Evolutionary conservation across 1,140 invertebrate genomes (phyloP).

Genomic region (Habropoda laboriosa): DNA sequence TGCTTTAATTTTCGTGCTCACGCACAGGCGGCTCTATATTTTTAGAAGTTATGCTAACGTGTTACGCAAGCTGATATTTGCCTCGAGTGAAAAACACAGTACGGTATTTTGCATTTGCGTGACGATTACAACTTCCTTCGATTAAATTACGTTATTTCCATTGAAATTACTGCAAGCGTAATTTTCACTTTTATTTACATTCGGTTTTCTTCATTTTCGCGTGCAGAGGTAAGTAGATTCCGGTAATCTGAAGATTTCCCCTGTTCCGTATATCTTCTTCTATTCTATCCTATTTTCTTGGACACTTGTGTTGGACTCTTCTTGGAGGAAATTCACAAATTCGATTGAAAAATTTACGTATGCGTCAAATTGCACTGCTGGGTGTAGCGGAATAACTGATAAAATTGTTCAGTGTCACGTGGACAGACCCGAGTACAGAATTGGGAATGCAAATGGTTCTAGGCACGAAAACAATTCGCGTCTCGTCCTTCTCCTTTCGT

Average conservation of each 20-base stretch:
- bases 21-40: neutral
- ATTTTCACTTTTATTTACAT: neutral
- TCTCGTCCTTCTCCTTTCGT: neutral
- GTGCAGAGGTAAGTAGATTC: too few species aligned
- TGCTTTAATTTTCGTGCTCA: neutral
- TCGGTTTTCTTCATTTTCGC: constrained; percentile 30
- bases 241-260: too few species aligned
- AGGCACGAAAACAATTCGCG: constrained; percentile 8
- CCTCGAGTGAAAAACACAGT: neutral
- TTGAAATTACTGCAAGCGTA: neutral
- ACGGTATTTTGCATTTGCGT: neutral
- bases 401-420: constrained; percentile 65
- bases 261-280: too few species aligned
- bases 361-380: constrained; percentile 66
- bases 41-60: constrained; percentile 9
- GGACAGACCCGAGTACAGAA: constrained; percentile 33
- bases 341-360: constrained; percentile 43
- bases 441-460: constrained; percentile 28
- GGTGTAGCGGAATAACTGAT: constrained; percentile 71
- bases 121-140: neutral
- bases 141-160: neutral
- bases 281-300: too few species aligned
- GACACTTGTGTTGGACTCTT: too few species aligned
- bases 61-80: neutral
- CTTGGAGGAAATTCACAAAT: constrained; percentile 19